Percentiles rank a stretch among this genome's conserved stretches.
Conservation (phyloP, 2,797 vertebrate genomes). For the Diglossa cyanea region DNA sequence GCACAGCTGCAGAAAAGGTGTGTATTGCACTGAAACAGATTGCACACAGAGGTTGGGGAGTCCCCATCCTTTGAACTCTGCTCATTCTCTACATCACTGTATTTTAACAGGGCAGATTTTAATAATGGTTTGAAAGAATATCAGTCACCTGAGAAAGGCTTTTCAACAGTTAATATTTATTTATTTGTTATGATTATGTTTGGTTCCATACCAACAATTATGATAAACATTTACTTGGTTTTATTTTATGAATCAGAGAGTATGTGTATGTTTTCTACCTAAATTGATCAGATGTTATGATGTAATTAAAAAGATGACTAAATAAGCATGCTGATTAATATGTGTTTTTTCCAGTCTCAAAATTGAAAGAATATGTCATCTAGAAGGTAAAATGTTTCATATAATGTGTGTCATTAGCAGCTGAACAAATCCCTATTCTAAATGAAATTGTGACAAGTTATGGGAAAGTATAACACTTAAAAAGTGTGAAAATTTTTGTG, state of each 20-base stretch:
- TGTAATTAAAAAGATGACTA: not conserved
- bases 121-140: constrained; percentile 72
- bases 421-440: not conserved
- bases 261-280: not conserved
- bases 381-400: not conserved
- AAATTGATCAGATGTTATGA: not conserved
- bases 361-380: not conserved
- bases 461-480: not conserved
- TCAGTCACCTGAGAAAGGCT: constrained; percentile 71
- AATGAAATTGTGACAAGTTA: not conserved
- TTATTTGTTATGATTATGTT: not conserved
- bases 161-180: constrained; percentile 69
- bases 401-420: not conserved
- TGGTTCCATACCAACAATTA: not conserved
- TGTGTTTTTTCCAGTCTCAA: not conserved
- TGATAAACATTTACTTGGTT: not conserved
- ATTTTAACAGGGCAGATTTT: constrained; percentile 78
- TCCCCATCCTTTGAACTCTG: not conserved
- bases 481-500: not conserved
- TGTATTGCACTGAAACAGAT: not conserved
- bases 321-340: not conserved
- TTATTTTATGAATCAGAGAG: not conserved
- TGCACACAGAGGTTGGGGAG: not conserved
- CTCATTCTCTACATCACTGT: constrained; percentile 69
- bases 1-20: not conserved